Conservation (phyloP, 2,888 invertebrate species). For the Brachyptera putata region DNA sequence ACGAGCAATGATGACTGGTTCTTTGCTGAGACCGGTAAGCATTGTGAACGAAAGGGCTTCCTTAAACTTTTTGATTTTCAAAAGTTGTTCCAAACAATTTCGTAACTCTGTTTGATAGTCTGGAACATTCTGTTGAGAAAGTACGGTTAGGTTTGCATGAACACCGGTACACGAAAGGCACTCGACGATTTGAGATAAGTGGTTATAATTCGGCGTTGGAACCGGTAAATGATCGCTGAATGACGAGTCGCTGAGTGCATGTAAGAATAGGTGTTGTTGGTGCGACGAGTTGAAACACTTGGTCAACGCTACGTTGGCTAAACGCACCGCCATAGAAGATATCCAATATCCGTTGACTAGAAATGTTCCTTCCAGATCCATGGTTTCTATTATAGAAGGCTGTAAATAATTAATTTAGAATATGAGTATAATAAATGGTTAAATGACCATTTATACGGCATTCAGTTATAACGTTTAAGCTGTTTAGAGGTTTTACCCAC, state of each 20-base stretch:
- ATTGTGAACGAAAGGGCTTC: constrained; percentile 57
- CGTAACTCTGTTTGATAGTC: constrained; percentile 48
- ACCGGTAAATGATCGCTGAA: constrained; percentile 39
- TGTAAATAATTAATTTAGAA: not conserved
- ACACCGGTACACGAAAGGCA: constrained; percentile 26
- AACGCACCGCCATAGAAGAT: constrained; percentile 53
- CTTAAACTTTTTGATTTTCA: constrained; percentile 50
- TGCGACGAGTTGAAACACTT: constrained; percentile 58
- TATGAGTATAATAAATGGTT: no score
- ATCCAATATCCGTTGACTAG: constrained; percentile 52
- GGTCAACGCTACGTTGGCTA: constrained; percentile 58
- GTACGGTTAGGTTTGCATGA: constrained; percentile 11
- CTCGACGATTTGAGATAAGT: constrained; percentile 17
- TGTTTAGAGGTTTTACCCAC: no score
- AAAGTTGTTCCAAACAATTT: constrained; percentile 53
- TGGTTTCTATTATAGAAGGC: constrained; percentile 6
- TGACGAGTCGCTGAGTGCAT: constrained; percentile 39
- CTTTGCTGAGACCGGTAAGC: constrained; percentile 38
- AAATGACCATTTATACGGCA: no score
- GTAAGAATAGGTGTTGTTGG: constrained; percentile 60
- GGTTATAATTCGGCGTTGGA: constrained; percentile 22
- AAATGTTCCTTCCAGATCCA: constrained; percentile 23
- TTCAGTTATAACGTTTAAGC: no score
- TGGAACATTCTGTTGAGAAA: constrained; percentile 45
- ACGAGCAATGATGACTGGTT: constrained; percentile 41